Evolutionary conservation across 2,113 vertebrate species (phyloP).

Genomic region (Pachycephala philippinensis): DNA sequence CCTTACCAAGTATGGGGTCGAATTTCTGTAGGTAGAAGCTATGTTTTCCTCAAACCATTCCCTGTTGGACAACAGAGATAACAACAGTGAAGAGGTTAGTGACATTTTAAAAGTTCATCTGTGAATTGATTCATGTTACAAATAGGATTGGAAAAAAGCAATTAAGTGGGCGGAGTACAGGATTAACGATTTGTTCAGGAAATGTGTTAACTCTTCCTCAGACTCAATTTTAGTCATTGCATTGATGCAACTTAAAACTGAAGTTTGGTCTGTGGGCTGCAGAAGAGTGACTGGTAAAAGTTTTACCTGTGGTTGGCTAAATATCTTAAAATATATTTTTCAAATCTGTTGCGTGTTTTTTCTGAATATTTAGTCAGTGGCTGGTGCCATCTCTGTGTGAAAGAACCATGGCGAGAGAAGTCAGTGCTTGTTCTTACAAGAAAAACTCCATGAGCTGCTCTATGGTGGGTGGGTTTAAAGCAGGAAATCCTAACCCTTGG

Average conservation of each 20-base stretch:
- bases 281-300: neutral
- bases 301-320: neutral
- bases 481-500: neutral
- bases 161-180: neutral
- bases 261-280: neutral
- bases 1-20: neutral
- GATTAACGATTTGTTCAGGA: neutral
- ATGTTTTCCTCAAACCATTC: neutral
- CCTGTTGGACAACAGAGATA: neutral
- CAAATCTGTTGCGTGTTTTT: neutral
- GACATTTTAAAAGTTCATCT: neutral
- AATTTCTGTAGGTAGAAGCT: neutral
- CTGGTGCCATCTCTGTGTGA: neutral
- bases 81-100: neutral
- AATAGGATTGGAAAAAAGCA: neutral
- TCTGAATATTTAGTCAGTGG: neutral
- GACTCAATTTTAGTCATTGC: neutral
- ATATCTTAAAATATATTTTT: neutral
- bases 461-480: neutral
- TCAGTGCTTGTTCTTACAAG: neutral
- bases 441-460: neutral
- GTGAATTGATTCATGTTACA: neutral
- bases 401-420: neutral
- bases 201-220: neutral
- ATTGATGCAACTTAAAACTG: neutral